Evolutionary conservation across 2,888 invertebrate species (phyloP), one percentile per base, ranked within the genome.

Genomic region (Rhogogaster chlorosoma): DNA sequence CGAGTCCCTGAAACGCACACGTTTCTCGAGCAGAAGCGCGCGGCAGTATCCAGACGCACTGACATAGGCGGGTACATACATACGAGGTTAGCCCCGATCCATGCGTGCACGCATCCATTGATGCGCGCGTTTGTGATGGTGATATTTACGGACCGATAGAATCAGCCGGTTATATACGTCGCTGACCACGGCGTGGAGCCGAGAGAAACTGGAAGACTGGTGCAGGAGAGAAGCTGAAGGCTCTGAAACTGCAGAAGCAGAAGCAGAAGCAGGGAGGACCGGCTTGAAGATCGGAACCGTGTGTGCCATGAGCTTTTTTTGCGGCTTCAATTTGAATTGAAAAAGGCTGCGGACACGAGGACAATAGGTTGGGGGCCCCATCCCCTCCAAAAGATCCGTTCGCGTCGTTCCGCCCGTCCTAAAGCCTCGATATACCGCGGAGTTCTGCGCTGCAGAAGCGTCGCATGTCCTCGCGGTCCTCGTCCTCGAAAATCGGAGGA

Each of bases 141-240:
- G 91, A 92, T 92, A 92, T 92, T 92, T 92, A 92, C 92, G 92
- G 91, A 91, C 91, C 91, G 92, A 93, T 92, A 92, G 92, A 93
- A 93, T 92, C 92, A 90, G 90, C 89, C 91, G 70, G 67, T 83
- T 83, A 83, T 83, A 83, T 89, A 88, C 90, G 85, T 87, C 86
- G 88, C 86, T 22, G 89, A n/a, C 29, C 22, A 80, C 49, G 9
- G 77, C 38, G 32, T 18, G 53, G 49, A 45, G 49, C 77, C 15
- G 32, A 73, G 73, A 73, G 73, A 73, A 73, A 73, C 73, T 49
- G 80, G 57, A 61, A 80, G 85, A 77, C 61, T 53, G 71, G 42
- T 83, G 70, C 61, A 64, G 71, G 36, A 84, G 78, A 84, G 78
- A 84, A 80, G 70, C 84, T 57, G 45, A 61, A 84, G 61, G 73